Evolutionary conservation across 2,113 vertebrate species (phyloP).

Genomic region (Petaurus breviceps): DNA sequence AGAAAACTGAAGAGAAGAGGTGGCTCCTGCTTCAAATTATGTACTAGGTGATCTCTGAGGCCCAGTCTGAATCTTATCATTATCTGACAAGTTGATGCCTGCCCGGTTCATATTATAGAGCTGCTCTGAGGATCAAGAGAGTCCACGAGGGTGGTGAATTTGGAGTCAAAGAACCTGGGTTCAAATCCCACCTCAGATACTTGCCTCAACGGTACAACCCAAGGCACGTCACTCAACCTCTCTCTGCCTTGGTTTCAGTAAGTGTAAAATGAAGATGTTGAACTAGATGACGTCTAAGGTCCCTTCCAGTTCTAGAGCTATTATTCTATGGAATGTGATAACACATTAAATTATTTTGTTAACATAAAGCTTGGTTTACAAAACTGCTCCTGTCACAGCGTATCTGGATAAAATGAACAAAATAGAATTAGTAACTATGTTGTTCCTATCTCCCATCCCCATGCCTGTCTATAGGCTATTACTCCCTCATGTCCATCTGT

Average conservation of each 20-base stretch:
- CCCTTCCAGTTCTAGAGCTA: not conserved
- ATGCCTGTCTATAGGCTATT: not conserved
- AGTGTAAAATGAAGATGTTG: not conserved
- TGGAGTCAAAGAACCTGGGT: not conserved
- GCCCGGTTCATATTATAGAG: too few species aligned
- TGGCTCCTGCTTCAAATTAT: too few species aligned
- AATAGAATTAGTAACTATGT: slow-evolving; percentile 7
- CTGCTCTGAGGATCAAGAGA: too few species aligned
- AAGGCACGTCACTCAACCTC: not conserved
- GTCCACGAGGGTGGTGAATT: too few species aligned
- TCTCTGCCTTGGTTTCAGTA: not conserved
- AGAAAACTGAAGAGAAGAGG: too few species aligned
- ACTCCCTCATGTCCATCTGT: not conserved
- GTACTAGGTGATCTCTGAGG: too few species aligned
- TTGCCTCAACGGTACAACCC: not conserved
- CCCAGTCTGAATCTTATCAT: too few species aligned
- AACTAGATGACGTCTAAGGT: not conserved
- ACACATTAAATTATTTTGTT: not conserved
- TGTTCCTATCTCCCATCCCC: not conserved
- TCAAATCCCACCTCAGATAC: not conserved
- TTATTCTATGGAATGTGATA: not conserved
- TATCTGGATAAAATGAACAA: slow-evolving; percentile 4
- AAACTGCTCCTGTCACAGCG: not conserved
- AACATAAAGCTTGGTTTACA: not conserved
- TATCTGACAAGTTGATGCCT: too few species aligned